Base-by-base conservation (phyloP, 2,113 vertebrate genomes). In the Oplegnathus fasciatus region DNA sequence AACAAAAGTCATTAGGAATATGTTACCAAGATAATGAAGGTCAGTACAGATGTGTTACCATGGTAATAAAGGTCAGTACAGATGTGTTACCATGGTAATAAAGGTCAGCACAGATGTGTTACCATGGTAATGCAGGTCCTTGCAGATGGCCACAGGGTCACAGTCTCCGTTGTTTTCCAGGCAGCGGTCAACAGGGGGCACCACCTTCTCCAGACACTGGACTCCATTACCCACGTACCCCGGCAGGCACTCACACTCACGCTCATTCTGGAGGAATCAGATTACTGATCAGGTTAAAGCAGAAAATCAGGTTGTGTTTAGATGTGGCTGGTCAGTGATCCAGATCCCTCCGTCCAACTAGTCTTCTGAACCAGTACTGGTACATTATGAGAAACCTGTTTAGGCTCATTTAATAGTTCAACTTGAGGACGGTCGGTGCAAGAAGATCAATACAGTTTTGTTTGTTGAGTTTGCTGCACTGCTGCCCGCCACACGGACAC, bases 101-200 rank as follows among this genome's bases (percentile, higher is more conserved):
- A 3, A 18, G 14, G 15, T 71, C 30, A 68, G 30, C 37, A 1
- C 3, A 48, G 44, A 24, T 24, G 17, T 46, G 69, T 22, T 95
- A 99, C 98, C 96, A 1, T 98, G 96, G 61, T 97, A 99, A 91
- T 99, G 98, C 54, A 98, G 94, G 93, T 99, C 98, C 0, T 94
- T 95, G 94, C 98, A 99, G 76, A 62, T 15, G 0, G 98, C 98
- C 1, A 97, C 93, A 0, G 87, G 61, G 1, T 98, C 95, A 65
- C 98, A 99, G 60, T 90, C 96, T 6, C 97, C 96, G 0, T 98
- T 98, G 28, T 91, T 78, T 0, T 95, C 93, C 80, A 98, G 91
- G 85, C 98, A 99, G 42, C 97, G 97, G 85, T 99, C 97, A 0
- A 93, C 92, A 0, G 97, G 98, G 0, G 97, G 96, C 78, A 95